Evolutionary conservation across 2,888 invertebrate genomes (phyloP).

Genomic region (Bibio marci): DNA sequence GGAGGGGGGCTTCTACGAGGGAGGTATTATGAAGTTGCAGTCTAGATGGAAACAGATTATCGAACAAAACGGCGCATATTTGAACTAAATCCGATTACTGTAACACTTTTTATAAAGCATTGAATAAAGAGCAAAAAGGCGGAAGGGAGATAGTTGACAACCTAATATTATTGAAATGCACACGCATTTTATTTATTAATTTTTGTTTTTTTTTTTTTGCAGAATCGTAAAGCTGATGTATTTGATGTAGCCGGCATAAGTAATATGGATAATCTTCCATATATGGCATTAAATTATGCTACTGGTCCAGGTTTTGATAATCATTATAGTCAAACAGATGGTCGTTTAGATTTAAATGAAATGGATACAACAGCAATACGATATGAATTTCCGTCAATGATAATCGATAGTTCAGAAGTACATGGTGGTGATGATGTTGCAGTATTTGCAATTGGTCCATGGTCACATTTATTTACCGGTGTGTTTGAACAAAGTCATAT

Average conservation of each 20-base stretch:
- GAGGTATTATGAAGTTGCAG: no score
- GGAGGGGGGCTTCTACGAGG: no score
- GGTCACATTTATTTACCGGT: constrained; percentile 42
- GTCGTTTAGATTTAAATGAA: constrained; percentile 16
- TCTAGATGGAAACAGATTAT: no score
- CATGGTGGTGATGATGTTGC: constrained; percentile 67
- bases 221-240: constrained; percentile 30
- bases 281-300: constrained; percentile 52
- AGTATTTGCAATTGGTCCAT: constrained; percentile 42
- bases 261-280: constrained; percentile 40
- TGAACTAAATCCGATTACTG: no score
- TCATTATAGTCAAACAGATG: background rate
- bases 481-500: constrained; percentile 40
- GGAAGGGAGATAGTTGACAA: no score
- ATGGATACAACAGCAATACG: constrained; percentile 19
- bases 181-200: no score
- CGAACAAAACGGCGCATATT: no score
- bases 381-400: constrained; percentile 38
- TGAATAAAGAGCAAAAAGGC: no score
- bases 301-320: constrained; percentile 47
- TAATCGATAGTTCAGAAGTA: constrained; percentile 45
- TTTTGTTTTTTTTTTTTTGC: background rate
- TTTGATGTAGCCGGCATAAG: constrained; percentile 24
- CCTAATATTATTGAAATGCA: no score
- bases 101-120: no score